Evolutionary conservation across 2,888 invertebrate genomes (phyloP).

Genomic region (Apodemia hepburni): DNA sequence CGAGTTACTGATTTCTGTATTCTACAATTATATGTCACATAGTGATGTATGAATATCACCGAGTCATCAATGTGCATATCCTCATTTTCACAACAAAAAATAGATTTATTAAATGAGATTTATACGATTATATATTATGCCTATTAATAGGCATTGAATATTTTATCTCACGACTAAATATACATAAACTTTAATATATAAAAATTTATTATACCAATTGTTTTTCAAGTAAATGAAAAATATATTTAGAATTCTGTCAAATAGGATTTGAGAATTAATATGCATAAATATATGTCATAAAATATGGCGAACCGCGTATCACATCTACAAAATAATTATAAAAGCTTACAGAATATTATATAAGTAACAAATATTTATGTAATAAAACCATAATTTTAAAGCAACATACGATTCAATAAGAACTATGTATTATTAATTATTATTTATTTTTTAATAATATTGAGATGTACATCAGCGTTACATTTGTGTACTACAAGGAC

Average conservation of each 20-base stretch:
- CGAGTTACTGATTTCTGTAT: not conserved
- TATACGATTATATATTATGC: constrained; percentile 44
- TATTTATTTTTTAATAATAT: no score
- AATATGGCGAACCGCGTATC: not conserved
- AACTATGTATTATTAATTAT: no score
- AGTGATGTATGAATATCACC: constrained; percentile 21
- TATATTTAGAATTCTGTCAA: not conserved
- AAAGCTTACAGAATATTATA: not conserved
- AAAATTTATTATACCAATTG: constrained; percentile 23
- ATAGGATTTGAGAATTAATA: not conserved
- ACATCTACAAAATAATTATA: no score
- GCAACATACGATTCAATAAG: no score
- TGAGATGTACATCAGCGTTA: no score
- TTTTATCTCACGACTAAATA: not conserved
- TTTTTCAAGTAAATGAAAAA: not conserved
- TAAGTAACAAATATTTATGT: no score
- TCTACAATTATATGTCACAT: constrained; percentile 29
- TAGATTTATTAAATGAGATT: constrained; percentile 14
- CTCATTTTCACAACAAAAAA: not conserved
- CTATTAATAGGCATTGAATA: constrained; percentile 45
- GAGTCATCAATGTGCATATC: constrained; percentile 9
- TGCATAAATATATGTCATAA: not conserved
- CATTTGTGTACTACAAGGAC: no score
- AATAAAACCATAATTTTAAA: no score
- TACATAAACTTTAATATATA: not conserved